Evolutionary conservation across 2,797 vertebrate species (phyloP).

Genomic region (Alauda arvensis): DNA sequence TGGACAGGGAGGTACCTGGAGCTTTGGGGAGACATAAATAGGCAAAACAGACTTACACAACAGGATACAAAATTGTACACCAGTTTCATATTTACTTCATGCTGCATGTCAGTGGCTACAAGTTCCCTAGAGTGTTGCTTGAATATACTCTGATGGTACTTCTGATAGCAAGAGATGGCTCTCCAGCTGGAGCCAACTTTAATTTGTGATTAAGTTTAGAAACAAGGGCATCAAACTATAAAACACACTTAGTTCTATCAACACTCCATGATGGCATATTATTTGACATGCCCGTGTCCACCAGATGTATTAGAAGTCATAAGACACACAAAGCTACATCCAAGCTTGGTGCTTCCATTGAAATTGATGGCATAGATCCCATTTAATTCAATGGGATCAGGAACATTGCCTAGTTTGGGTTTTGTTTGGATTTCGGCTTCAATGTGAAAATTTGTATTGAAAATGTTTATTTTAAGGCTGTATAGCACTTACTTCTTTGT

Average conservation of each 20-base stretch:
- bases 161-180: neutral
- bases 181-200: neutral
- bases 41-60: constrained; percentile 23
- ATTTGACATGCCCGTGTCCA: fast-evolving
- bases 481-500: constrained; percentile 32
- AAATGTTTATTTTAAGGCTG: constrained; percentile 49
- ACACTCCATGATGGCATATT: neutral
- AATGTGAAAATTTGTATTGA: constrained; percentile 31
- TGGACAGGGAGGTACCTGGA: constrained; percentile 47
- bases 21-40: neutral
- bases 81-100: neutral
- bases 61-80: constrained; percentile 6
- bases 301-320: neutral
- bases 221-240: neutral
- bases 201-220: neutral
- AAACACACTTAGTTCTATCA: neutral
- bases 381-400: constrained; percentile 56
- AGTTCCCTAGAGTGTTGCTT: neutral
- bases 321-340: neutral
- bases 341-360: neutral
- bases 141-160: neutral
- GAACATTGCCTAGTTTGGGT: constrained; percentile 46
- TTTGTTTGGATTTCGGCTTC: constrained; percentile 56
- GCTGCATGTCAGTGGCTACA: fast-evolving
- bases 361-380: constrained; percentile 29